Conservation (phyloP, 2,797 vertebrate genomes). For the Etheostoma nigrum region DNA sequence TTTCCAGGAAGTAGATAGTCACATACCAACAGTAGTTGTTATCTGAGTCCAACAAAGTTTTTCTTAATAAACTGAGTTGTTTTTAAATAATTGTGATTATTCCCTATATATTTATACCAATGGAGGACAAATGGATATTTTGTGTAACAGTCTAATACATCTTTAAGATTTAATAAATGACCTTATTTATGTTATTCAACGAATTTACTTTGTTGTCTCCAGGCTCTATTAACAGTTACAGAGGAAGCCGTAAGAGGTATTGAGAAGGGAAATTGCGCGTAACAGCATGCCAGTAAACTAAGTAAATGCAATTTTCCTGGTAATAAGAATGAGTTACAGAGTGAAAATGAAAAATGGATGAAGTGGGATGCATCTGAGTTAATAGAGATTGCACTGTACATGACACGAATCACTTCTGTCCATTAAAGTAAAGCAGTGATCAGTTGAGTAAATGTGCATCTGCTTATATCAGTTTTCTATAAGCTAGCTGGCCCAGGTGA, state of each 20-base stretch:
- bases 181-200: conserved; percentile 13
- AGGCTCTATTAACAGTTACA: conserved; percentile 27
- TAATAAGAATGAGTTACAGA: conserved; percentile 43
- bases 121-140: conserved; percentile 6
- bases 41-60: background rate
- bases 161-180: conserved; percentile 22
- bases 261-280: conserved; percentile 54
- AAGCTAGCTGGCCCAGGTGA: conserved; percentile 33
- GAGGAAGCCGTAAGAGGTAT: conserved; percentile 31
- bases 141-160: conserved; percentile 16
- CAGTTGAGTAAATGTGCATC: conserved; percentile 49
- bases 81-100: background rate
- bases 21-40: background rate
- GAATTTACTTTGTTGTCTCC: conserved; percentile 36
- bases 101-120: background rate
- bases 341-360: conserved; percentile 50
- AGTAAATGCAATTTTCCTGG: conserved; percentile 49
- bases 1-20: background rate
- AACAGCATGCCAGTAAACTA: conserved; percentile 53
- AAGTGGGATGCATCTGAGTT: conserved; percentile 43
- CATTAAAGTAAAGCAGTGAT: conserved; percentile 49
- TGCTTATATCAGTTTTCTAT: conserved; percentile 42
- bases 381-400: conserved; percentile 41
- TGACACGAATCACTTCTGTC: conserved; percentile 52
- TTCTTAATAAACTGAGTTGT: background rate